Evolutionary conservation across 2,797 vertebrate species (phyloP), one percentile per base, ranked within the genome.

Genomic region (Sternarchorhynchus goeldii): DNA sequence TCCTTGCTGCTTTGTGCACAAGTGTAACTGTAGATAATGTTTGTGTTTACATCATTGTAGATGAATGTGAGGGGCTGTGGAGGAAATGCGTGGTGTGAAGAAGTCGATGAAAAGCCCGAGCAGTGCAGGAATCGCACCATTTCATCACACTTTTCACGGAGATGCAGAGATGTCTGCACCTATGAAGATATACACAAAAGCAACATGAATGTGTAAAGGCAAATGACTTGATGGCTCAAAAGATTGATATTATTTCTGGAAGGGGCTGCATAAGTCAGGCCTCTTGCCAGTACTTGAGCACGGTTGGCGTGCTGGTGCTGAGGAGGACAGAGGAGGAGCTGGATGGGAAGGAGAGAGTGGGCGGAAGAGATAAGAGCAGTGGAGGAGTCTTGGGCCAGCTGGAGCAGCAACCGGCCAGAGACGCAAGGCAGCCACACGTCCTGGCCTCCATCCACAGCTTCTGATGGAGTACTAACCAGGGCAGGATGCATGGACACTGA

Each of bases 331-430:
- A 41, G 39, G 55, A 79, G 77, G n/a, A 59, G 55, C 66, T 16
- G 41, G 31, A 62, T 8, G 57, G 39, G 29, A 73, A 18, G 0
- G 12, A 57, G 75, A 60, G 12, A 59, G 4, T 73, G 75, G 32
- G 21, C 6, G 14, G 76, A 63, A 55, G 62, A 73, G 68, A 81
- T 81, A 81, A 77, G 68, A 67, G 45, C 7, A 1, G 39, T 55
- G 63, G 68, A 77, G 65, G 32, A 71, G 59, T 57, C 34, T 64
- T 5, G 2, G 34, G 66, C 31, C 73, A 65, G 56, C 62, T 60
- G 45, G 31, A 73, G 68, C 21, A 64, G 45, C 12, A 4, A 62
- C 31, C 6, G 71, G 58, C 60, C 18, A 64, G 64, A 68, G 64
- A 21, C 60, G 39, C 56, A 45, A 29, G 29, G 14, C 64, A 76